A percentile compares a stretch with the other conserved stretches of the same genome.
Conservation (phyloP, 1,140 invertebrate species). For the Liolophura sinensis region DNA sequence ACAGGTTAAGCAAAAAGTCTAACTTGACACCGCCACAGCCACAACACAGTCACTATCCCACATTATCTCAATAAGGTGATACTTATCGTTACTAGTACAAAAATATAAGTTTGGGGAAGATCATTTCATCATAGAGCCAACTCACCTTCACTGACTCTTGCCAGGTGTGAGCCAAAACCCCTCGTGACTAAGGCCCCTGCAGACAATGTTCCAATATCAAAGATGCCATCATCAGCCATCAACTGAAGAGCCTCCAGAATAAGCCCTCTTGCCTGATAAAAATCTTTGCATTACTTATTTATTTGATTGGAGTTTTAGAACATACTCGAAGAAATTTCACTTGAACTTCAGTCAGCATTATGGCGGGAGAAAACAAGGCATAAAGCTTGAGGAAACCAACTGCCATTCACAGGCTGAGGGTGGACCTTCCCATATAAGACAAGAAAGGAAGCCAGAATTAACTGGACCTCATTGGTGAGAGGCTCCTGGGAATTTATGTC, state of each 20-base stretch:
- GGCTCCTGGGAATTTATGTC: too few relatives aligned
- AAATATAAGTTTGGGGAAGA: constrained; percentile 2
- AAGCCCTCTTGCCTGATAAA: constrained; percentile 40
- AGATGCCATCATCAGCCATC: constrained; percentile 64
- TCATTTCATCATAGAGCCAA: constrained; percentile 4
- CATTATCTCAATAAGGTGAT: not conserved
- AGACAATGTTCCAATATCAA: constrained; percentile 65
- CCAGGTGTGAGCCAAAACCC: constrained; percentile 41
- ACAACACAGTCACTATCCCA: not conserved
- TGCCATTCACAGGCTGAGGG: too few relatives aligned
- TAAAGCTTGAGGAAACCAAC: too few relatives aligned
- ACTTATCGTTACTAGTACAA: not conserved
- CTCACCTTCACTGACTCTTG: constrained; percentile 42
- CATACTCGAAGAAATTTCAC: too few relatives aligned
- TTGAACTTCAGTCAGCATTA: too few relatives aligned
- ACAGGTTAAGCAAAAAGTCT: too few relatives aligned
- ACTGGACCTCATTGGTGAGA: too few relatives aligned
- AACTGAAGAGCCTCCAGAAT: constrained; percentile 57
- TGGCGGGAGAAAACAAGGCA: too few relatives aligned
- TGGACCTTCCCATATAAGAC: too few relatives aligned
- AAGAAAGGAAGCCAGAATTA: too few relatives aligned
- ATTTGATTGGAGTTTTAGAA: too few relatives aligned
- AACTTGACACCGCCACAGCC: not conserved
- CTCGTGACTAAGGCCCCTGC: constrained; percentile 40
- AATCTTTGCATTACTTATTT: too few relatives aligned